Conservation (phyloP, 2,797 vertebrate species). For the Triplophysa bombifrons region DNA sequence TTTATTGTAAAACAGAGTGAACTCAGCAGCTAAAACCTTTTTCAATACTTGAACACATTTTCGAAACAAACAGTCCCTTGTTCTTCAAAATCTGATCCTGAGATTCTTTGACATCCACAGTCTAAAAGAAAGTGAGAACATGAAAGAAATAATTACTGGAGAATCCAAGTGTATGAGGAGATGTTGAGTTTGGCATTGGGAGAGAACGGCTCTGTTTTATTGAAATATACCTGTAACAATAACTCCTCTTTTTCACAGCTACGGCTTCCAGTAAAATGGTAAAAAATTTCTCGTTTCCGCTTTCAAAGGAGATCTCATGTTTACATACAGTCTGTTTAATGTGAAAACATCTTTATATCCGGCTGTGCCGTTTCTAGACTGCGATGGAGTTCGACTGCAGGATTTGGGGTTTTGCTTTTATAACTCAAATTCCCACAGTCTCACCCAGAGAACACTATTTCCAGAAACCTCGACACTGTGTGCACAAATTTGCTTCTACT, state of each 20-base stretch:
- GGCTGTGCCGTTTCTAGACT: neutral
- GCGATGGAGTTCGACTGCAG: neutral
- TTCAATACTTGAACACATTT: slow-evolving; percentile 12
- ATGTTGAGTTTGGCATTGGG: slow-evolving; percentile 74
- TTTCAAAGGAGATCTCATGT: slow-evolving; percentile 44
- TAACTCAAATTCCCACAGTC: slow-evolving; percentile 12
- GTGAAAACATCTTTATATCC: slow-evolving; percentile 1
- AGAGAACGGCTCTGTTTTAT: slow-evolving; percentile 65
- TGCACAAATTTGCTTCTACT: neutral
- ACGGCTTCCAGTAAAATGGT: slow-evolving; percentile 69
- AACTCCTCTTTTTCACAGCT: slow-evolving; percentile 69
- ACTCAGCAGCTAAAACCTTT: slow-evolving; percentile 1
- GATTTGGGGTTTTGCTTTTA: slow-evolving; percentile 10
- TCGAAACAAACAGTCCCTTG: slow-evolving; percentile 51
- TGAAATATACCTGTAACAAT: slow-evolving; percentile 63
- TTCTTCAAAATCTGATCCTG: slow-evolving; percentile 1
- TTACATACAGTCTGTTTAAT: slow-evolving; percentile 1
- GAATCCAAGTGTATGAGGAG: slow-evolving; percentile 54
- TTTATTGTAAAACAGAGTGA: neutral
- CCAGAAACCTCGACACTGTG: neutral
- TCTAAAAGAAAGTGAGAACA: slow-evolving; percentile 28
- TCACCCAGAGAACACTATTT: slow-evolving; percentile 1
- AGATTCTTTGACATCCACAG: slow-evolving; percentile 14
- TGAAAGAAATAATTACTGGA: slow-evolving; percentile 64
- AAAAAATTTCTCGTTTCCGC: slow-evolving; percentile 57